Conservation (phyloP, 2,113 vertebrate species). For the Mormyrus lacerda region DNA sequence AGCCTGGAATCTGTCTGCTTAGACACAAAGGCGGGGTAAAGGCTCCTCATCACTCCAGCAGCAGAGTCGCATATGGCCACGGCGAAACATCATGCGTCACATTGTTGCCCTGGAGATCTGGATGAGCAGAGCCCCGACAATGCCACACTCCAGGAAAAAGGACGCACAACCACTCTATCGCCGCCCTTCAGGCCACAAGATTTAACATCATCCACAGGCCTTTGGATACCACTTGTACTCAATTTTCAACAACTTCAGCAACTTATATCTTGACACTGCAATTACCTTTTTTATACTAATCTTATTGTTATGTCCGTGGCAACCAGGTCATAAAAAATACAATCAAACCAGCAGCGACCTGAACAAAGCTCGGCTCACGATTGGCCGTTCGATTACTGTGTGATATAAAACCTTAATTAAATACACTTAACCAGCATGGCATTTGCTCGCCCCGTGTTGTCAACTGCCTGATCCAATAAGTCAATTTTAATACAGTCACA, state of each 20-base stretch:
- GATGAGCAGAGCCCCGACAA: not conserved
- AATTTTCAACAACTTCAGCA: not conserved
- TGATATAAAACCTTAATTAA: slow-evolving; percentile 55
- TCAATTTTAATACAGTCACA: slow-evolving; percentile 65
- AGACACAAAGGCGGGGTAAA: slow-evolving; percentile 20
- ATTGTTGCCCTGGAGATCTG: not conserved
- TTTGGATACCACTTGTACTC: slow-evolving; percentile 19
- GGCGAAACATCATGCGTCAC: not conserved
- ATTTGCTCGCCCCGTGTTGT: slow-evolving; percentile 52
- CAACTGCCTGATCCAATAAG: slow-evolving; percentile 51
- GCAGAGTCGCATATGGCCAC: not conserved
- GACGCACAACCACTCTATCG: not conserved
- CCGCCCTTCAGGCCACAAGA: slow-evolving; percentile 19
- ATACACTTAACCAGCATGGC: slow-evolving; percentile 44
- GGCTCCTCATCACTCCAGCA: not conserved
- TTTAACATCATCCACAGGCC: slow-evolving; percentile 14
- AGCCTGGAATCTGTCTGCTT: slow-evolving; percentile 27
- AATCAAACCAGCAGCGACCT: not conserved
- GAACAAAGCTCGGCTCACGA: not conserved
- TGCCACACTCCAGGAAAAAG: not conserved
- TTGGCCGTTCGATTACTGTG: slow-evolving; percentile 37
- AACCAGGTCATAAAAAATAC: not conserved
- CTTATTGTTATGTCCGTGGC: too few species aligned
- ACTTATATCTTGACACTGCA: not conserved
- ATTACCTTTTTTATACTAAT: not conserved